Base-by-base conservation (phyloP, 2,888 invertebrate species). In the Diabrotica balteata region DNA sequence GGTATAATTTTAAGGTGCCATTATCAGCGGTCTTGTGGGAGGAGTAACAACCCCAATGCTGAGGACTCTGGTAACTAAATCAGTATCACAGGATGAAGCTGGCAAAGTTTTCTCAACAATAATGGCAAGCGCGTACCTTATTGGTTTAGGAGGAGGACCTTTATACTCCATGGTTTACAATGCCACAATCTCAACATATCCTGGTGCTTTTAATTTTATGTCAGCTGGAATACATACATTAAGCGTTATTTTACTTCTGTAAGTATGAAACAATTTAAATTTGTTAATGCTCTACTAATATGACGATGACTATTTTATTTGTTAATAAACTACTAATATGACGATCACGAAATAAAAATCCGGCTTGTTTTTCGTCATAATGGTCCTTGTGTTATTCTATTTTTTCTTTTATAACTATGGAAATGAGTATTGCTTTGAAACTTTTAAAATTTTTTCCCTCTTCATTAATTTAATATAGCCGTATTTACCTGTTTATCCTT, bases 71-170 rank as follows among this genome's bases (percentile, higher is more conserved):
- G 77, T 91, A 47, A 88, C 90, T 1, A 90, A 90, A 79, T 85
- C 87, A 45, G 84, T 90, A 42, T 87, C 88, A 2, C 72, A 84
- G 7, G 86, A 88, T 66, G 91, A 91, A 73, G 84, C 88, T 8
- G 87, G 87, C 79, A 84, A 85, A 83, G 87, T 91, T 22, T 92
- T 91, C 78, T 88, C 92, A 0, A 83, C 92, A 59, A 87, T 90
- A 77, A 87, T 90, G 49, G 87, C 89, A 4, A 77, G 90, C 32
- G 92, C 92, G 82, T 88, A 90, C n/a, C 74, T 88, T 53, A 86
- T 88, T 42, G 90, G 90, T 0, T 83, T 92, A 61, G 75, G 88
- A 4, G 86, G 90, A 0, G 86, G 90, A 1, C 86, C 90, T 0
- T 72, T 92, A 0, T 93, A 90, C 80, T 90, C 89, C 43, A 79